Base-by-base conservation (phyloP, 2,888 invertebrate genomes). In the Pachydiplax longipennis region DNA sequence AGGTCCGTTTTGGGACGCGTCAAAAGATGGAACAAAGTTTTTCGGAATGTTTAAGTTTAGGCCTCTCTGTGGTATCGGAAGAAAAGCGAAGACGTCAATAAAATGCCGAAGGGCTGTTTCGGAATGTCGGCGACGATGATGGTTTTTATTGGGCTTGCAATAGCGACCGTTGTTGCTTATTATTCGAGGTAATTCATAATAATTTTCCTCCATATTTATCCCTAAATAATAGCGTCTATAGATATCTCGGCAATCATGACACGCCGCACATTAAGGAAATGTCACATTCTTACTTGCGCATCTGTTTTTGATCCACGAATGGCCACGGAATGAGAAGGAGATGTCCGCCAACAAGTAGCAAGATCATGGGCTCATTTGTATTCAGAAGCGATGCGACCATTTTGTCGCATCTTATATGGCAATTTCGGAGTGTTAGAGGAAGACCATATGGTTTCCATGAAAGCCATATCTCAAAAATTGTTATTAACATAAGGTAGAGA, bases 1-100 rank as follows among this genome's bases (percentile, higher is more conserved):
- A 61, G 61, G 87, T 87, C 87, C 87, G 61, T 87, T 87, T 87
- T 87, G 87, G 87, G 87, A 87, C 61, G 61, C 87, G 87, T 87
- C 87, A 58, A 87, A 87, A 87, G 61, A 61, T 58, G 58, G 83
- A 58, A 83, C 53, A 87, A 83, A 87, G 61, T 61, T 87, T 87
- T 87, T 87, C 87, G 87, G 87, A 87, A 87, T 87, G 87, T 65
- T 87, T 87, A 87, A 87, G 87, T 87, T 44, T 44, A 10, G 44
- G 44, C 44, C 44, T 44, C 44, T 44, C 37, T 37, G 3, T 2
- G 37, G 37, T 37, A 37, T 37, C 44, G 44, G 10, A 83, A 83
- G 35, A 58, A 83, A 53, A 35, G 61, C 18, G 58, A 35, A 53
- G 83, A 83, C 83, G 83, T 83, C 83, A 83, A 83, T 83, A 83